Base-by-base conservation (phyloP, 2,888 invertebrate genomes). In the Leptinotarsa haldemani region DNA sequence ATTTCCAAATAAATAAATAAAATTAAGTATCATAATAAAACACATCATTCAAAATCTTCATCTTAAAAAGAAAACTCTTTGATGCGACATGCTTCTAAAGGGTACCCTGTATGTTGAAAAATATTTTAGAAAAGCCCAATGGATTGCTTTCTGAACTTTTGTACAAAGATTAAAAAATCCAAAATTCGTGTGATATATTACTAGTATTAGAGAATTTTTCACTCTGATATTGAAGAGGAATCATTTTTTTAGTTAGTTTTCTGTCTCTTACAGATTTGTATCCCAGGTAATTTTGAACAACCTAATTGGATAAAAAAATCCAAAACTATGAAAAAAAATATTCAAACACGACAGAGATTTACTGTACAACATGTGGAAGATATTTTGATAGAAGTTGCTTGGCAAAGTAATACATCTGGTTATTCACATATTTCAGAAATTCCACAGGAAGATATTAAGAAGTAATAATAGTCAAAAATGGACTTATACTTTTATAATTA, bases 331-430 rank as follows among this genome's bases (percentile, higher is more conserved):
- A 93, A 93, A 83, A 81, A 85, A 53, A 84, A 84, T 71, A 84
- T 86, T 78, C 83, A 85, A 68, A 82, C 81, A 16, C 76, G 85
- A 25, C 87, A 87, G 75, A 77, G 85, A 90, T 94, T 95, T 79
- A 93, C 93, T 4, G 95, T 97, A 20, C 95, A 96, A 85, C 93
- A 94, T 68, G 94, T 97, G 12, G 91, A 94, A 84, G 94, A 95
- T 2, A 92, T 93, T 77, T 92, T 93, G 79, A 92, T 97, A 20
- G 94, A 93, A 81, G 95, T 97, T 1, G 94, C 94, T 82, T 97
- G 97, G 97, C 94, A 91, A 78, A 88, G 88, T 63, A 88, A 90
- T 1, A 90, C 90, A 63, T 86, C 88, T 22, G 88, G 89, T 73
- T 90, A 92, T 52, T 92, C 92, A 73, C 88, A 89, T 75, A 93